Evolutionary conservation across 1,140 invertebrate species (phyloP), one percentile per base, ranked within the genome.

Genomic region (Rhagoletis pomonella): DNA sequence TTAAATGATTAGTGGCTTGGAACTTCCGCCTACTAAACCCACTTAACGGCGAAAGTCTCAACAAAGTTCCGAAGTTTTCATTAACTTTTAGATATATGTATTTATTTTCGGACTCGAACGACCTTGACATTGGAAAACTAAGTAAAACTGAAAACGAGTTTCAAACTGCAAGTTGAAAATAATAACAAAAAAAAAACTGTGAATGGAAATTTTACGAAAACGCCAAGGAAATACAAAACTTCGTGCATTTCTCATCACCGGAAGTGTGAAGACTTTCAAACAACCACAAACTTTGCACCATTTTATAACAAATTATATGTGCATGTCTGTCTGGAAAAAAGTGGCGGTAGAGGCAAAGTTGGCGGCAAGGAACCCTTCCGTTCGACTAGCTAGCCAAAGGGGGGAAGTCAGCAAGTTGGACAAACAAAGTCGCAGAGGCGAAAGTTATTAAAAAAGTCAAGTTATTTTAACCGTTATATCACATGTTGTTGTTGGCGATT

Each of bases 381-480:
- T 10, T 19, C 47, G 47, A 4, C n/a, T 77, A 4, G 14, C 19
- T 55, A n/a, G 14, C 1, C 14, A 10, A 50, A 2, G 55, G 14
- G 19, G 19, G 73, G 47, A 29, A 55, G 6, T 81, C 44, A 58
- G 55, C 44, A 81, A 81, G 44, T 81, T 55, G 73, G 73, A 47
- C 73, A n/a, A 55, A 81, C 47, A 58, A 81, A 81, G n/a, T 81
- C 47, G 3, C 19, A 12, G 47, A 50, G 17, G n/a, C 19, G 42
- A 81, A 81, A 81, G 73, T 81, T 81, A 81, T 81, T 81, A 81
- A 81, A 29, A 77, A 81, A 81, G 47, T 50, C 47, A 81, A 55
- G 47, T 81, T 81, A 19, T 81, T 81, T 81, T 47, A 29, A 7
- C 6, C 17, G 10, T 3, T 77, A 73, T 39, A 67, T 39, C 50